Percentiles rank a stretch among this genome's conserved stretches.
Evolutionary conservation across 1,140 invertebrate genomes (phyloP).

Genomic region (Drosophila sechellia): DNA sequence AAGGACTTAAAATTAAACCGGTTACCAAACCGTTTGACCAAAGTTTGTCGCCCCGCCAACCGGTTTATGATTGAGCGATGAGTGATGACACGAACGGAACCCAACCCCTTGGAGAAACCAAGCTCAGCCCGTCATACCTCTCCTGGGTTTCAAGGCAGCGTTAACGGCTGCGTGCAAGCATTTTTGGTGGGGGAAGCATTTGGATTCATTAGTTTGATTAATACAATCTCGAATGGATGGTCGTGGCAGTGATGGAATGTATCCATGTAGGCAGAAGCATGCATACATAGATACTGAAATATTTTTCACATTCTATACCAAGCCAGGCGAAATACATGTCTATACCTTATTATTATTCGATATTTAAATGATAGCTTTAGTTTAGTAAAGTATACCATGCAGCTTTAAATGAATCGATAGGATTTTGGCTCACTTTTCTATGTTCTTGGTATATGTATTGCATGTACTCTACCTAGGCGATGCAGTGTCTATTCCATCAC

Average conservation of each 20-base stretch:
- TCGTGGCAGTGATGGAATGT: neutral
- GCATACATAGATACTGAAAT: neutral
- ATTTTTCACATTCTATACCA: no score
- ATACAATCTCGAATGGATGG: neutral
- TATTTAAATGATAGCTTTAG: no score
- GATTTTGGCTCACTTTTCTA: no score
- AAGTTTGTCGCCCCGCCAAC: conserved; percentile 14
- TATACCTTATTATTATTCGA: no score
- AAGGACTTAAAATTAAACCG: conserved; percentile 13
- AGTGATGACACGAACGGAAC: conserved; percentile 18
- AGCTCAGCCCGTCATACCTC: conserved; percentile 44
- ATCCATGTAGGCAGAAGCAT: neutral
- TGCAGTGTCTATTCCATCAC: neutral
- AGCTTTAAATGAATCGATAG: no score
- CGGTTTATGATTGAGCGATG: conserved; percentile 18
- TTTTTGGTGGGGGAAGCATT: conserved; percentile 8
- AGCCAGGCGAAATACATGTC: no score
- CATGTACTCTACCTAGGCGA: neutral
- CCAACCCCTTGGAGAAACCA: conserved; percentile 13
- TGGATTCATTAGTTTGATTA: conserved; percentile 21
- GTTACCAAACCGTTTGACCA: conserved; percentile 14
- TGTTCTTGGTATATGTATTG: neutral
- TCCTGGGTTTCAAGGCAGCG: conserved; percentile 65
- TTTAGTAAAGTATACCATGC: no score
- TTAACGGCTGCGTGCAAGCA: conserved; percentile 56